Base-by-base conservation (phyloP, 2,113 vertebrate species). In the Phalacrocorax carbo region DNA sequence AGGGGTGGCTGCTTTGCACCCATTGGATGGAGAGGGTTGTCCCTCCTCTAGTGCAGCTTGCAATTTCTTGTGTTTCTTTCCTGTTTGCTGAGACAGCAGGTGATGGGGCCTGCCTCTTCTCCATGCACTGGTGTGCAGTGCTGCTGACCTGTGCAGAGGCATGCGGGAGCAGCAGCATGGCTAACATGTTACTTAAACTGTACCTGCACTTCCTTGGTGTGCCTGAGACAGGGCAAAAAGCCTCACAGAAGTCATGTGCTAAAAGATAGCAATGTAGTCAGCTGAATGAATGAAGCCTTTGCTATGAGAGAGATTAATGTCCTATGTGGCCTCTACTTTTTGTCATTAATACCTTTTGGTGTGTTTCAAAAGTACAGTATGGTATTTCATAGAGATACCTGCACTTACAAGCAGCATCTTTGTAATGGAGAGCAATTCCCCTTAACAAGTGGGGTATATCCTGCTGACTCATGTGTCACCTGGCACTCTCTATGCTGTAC, bases 1-100 rank as follows among this genome's bases (percentile, higher is more conserved):
- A 76, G 21, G 0, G 0, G 30, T 29, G 14, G 42, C 44, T 65
- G 17, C 23, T 65, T 73, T 81, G 42, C 23, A 52, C 13, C 8
- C 10, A 5, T 15, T 0, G 1, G 16, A 57, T 15, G 26, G n/a
- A 44, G 17, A 38, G 21, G 2, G 5, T 12, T 70, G 40, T 64
- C 36, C 27, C 10, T 71, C 57, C 16, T 15, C 11, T 36, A 29
- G 19, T 51, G 46, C 23, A 29, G 9, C 34, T 58, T 78, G 22
- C 23, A 15, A 5, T 6, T 25, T 17, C 17, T 17, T 8, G 16
- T 66, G 36, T 20, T 17, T 6, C 13, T 19, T 34, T 66, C 25
- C 20, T 11, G 5, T 52, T 40, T n/a, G 20, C 25, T 36, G 73
- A 76, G 34, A 48, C 13, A 73, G 49, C 23, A 40, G 29, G 15